Evolutionary conservation across 2,888 invertebrate genomes (phyloP).

Genomic region (Dynastes maya): DNA sequence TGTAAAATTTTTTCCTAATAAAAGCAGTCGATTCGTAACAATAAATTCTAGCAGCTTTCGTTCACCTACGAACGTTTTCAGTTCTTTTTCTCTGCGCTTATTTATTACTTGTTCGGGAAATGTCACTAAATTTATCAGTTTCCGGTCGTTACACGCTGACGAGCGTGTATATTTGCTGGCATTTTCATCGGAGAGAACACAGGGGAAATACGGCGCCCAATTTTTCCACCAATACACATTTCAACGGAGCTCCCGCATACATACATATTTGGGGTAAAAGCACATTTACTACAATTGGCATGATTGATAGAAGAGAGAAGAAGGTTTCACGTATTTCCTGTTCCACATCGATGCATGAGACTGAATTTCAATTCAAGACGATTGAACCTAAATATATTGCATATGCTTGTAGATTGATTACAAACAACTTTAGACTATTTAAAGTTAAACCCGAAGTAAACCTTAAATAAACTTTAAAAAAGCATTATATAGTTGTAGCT

Average conservation of each 20-base stretch:
- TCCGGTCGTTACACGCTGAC: not conserved
- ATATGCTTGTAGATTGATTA: too few relatives aligned
- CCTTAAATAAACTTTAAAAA: too few relatives aligned
- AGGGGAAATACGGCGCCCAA: slow-evolving; percentile 21
- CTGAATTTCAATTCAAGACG: not conserved
- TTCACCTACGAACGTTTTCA: not conserved
- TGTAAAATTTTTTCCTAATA: too few relatives aligned
- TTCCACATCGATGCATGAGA: not conserved
- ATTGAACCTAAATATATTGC: not conserved
- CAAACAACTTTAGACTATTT: too few relatives aligned
- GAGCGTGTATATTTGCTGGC: not conserved
- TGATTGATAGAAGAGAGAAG: slow-evolving; percentile 15
- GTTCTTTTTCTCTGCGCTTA: not conserved
- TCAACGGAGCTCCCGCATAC: not conserved
- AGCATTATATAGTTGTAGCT: too few relatives aligned
- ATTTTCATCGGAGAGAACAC: not conserved
- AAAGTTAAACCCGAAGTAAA: too few relatives aligned
- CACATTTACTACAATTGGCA: slow-evolving; percentile 18
- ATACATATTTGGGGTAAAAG: slow-evolving; percentile 23
- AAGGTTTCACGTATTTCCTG: not conserved
- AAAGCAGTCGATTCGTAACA: not conserved
- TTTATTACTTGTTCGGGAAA: slow-evolving; percentile 8
- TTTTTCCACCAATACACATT: slow-evolving; percentile 9
- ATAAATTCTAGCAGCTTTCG: not conserved
- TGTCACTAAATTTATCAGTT: slow-evolving; percentile 4